Base-by-base conservation (phyloP, 1,140 invertebrate genomes). In the Solenopsis invicta region DNA sequence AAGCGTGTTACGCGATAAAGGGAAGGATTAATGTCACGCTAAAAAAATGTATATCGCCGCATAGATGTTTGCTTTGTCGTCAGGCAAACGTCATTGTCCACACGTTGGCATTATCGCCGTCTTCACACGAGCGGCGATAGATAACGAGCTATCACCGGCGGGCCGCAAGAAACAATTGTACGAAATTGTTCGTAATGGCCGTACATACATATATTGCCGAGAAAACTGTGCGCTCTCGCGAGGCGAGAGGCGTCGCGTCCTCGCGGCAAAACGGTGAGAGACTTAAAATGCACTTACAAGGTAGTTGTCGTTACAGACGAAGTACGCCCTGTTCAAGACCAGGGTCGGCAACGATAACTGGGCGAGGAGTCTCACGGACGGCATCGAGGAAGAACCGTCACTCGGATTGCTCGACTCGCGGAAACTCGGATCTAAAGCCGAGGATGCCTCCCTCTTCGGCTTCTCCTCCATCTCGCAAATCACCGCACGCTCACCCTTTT, bases 281-380 rank as follows among this genome's bases (percentile, higher is more conserved):
- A 29, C 12, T 24, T 24, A 37, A 3, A 56, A 29, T 37, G 54
- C 85, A 93, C 93, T 94, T 93, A 94, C 94, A 80, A 93, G 86
- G 88, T 95, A 95, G 10, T 92, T 92, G 93, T 95, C 95, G 88
- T 95, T 95, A 91, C 94, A 95, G 85, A 95, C 94, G 80, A 94
- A 95, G 78, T 94, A 94, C 6, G 94, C 88, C 85, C 91, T 94
- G 74, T 95, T 93, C 29, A 93, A 90, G 12, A 89, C 71, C 77
- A 92, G 87, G 77, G 92, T 87, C 86, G 94, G 91, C 94, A 94
- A 93, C 90, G 41, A 87, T 91, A 92, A 48, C 45, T 76, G 71
- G 45, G 74, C 59, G 24, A 61, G 29, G 13, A 75, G 54, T n/a
- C 1, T 61, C 48, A 24, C n/a, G 50, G 34, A 37, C 67, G 29